Evolutionary conservation across 1,140 invertebrate species (phyloP), one percentile per base, ranked within the genome.

Genomic region (Leptoteleia sp.): DNA sequence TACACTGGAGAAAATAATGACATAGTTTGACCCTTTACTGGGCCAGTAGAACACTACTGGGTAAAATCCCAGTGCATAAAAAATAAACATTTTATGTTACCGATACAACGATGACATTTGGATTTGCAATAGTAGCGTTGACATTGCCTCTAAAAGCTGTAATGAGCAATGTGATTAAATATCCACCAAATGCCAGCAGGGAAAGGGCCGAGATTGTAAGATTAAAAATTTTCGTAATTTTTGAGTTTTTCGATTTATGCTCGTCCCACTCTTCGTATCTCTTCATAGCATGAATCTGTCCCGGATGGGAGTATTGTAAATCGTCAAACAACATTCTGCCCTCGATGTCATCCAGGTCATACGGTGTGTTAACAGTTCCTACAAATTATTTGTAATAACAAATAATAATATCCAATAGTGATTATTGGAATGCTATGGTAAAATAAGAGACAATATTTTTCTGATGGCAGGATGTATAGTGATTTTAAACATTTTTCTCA

Each of bases 151-250:
- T 93, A 4, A 95, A 91, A 0, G 93, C 93, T 65, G 93, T 92
- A 2, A 94, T 92, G 29, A 95, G 92, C 0, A 95, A 86, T 80
- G 93, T 94, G 0, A 95, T 82, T 7, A 95, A 84, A 83, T 95
- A 95, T 4, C 94, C 94, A 6, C 94, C 94, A 76, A 95, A 95
- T 0, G 94, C 94, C 1, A 95, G 83, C 84, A 95, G 95, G 0
- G 94, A 92, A 9, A 95, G 84, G 0, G 93, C 91, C 0, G 94
- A 95, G 3, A 95, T 89, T 0, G 94, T 92, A 13, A 94, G 87
- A 42, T 94, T 92, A 78, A 95, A 94, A 75, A 94, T 91, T 81
- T 91, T 93, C 47, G 92, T 93, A 61, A 93, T 87, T 88, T 87
- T 89, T 79, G 82, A 79, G 78, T 79, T 89, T 84, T 82, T 88